Base-by-base conservation (phyloP, 2,888 invertebrate species). In the Andrena haemorrhoa region DNA sequence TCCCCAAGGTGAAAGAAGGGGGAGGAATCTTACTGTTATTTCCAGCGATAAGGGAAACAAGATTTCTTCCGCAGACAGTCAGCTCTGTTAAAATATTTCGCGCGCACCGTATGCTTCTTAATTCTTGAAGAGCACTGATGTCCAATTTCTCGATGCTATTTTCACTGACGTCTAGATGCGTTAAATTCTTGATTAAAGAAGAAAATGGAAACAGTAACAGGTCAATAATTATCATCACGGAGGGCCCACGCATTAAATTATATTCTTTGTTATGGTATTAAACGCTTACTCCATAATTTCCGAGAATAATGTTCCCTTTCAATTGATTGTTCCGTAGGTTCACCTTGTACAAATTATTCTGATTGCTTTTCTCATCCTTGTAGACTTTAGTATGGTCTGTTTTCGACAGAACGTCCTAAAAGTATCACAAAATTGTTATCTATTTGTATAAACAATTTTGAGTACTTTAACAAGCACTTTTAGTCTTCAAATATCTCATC, bases 61-160 rank as follows among this genome's bases (percentile, higher is more conserved):
- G 94, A 87, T 96, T 96, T 87, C 96, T 96, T 7, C 97, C 98
- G 92, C 97, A 97, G n/a, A 98, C 94, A 2, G 96, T 96, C 51
- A 98, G 94, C 90, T 97, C 97, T 85, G 96, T 96, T 74, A 98
- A 94, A 80, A 95, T 94, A 93, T 98, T 98, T 92, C 97, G 95
- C 33, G 96, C 96, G 90, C 97, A 98, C 88, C 97, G 96, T 49
- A 98, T 94, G 85, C 96, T 96, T 89, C 97, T 96, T 68, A 98
- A 94, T 81, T 97, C 96, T 31, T 97, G 96, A 71, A 98, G 95
- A 2, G 98, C 97, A 70, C 97, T 96, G 88, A 98, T 95, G 90
- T 98, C 97, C 90, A 98, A 94, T 88, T 96, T 96, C 93, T 97
- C 97, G 88, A 98, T 97, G 86, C 95, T 96, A 92, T 98, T 98